phyloP scores from a whole-genome alignment of 2,113 vertebrate species.

The Cottus gobio region DNA sequence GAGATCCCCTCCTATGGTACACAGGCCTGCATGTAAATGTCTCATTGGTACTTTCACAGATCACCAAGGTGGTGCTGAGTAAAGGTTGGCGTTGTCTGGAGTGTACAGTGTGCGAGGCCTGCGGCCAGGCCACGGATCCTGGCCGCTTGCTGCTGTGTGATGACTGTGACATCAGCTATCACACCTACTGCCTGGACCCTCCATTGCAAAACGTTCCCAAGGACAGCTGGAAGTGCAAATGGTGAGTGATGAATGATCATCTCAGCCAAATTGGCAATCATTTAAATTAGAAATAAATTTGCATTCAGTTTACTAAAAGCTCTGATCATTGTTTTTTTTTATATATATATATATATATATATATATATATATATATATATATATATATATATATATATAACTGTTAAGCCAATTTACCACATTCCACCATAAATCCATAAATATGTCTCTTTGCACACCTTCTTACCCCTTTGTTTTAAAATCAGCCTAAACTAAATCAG shows the following conservation, averaged over 20 bases:
- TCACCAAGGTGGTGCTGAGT: slow-evolving; percentile 96
- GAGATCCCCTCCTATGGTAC: background rate
- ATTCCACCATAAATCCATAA: background rate
- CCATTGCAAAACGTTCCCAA: slow-evolving; percentile 97
- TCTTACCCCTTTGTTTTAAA: background rate
- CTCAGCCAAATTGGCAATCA: background rate
- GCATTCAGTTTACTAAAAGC: background rate
- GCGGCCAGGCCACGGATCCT: slow-evolving; percentile 95
- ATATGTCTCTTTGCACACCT: background rate
- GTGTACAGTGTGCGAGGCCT: slow-evolving; percentile 97
- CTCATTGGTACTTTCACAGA: slow-evolving; percentile 77
- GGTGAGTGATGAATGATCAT: slow-evolving; percentile 78
- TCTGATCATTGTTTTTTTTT: background rate
- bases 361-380: too few relatives aligned
- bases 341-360: too few relatives aligned
- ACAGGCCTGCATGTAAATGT: background rate
- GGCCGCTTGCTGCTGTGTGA: slow-evolving; percentile 95
- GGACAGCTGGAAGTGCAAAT: slow-evolving; percentile 99
- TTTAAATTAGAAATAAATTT: slow-evolving; percentile 2
- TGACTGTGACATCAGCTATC: slow-evolving; percentile 98
- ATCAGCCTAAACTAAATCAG: background rate
- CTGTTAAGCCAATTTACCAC: background rate
- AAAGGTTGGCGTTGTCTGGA: slow-evolving; percentile 98
- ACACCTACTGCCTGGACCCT: slow-evolving; percentile 97
- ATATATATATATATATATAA: too few relatives aligned